A percentile compares a stretch with the other conserved stretches of the same genome.
Evolutionary conservation across 1,140 invertebrate species (phyloP).

Genomic region (Platorchestia sp.): DNA sequence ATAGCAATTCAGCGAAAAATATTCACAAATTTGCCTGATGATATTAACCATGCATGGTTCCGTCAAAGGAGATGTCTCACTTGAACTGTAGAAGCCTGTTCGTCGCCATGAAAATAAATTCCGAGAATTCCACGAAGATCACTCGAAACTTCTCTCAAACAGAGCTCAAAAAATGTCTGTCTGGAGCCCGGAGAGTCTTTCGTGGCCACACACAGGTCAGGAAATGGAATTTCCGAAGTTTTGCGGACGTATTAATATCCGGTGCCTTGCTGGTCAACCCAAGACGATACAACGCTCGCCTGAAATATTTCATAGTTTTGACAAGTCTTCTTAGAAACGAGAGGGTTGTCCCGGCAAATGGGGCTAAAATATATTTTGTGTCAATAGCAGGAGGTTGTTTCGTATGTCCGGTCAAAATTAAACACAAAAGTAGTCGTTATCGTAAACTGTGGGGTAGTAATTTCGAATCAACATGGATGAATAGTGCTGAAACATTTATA

Average conservation of each 20-base stretch:
- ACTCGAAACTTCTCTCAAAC: neutral
- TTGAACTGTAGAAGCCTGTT: neutral
- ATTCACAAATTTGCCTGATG: neutral
- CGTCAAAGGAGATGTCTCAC: neutral
- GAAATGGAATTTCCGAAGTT: neutral
- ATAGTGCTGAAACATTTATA: neutral
- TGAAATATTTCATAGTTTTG: neutral
- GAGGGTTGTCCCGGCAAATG: neutral
- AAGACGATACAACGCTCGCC: neutral
- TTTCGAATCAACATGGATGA: neutral
- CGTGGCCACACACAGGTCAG: neutral
- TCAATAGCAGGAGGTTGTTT: too few species aligned
- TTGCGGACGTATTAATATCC: neutral
- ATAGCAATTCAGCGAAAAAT: neutral
- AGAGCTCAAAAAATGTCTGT: neutral
- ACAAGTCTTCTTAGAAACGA: neutral
- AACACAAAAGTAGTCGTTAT: neutral
- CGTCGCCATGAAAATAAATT: neutral
- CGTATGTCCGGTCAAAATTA: too few species aligned
- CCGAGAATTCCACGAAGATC: neutral
- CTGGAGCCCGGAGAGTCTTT: neutral
- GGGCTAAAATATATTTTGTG: too few species aligned
- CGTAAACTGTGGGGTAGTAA: too few species aligned
- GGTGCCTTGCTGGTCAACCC: neutral
- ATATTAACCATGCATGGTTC: neutral